Evolutionary conservation across 2,888 invertebrate species (phyloP), one percentile per base, ranked within the genome.

Genomic region (Agriotes lineatus): DNA sequence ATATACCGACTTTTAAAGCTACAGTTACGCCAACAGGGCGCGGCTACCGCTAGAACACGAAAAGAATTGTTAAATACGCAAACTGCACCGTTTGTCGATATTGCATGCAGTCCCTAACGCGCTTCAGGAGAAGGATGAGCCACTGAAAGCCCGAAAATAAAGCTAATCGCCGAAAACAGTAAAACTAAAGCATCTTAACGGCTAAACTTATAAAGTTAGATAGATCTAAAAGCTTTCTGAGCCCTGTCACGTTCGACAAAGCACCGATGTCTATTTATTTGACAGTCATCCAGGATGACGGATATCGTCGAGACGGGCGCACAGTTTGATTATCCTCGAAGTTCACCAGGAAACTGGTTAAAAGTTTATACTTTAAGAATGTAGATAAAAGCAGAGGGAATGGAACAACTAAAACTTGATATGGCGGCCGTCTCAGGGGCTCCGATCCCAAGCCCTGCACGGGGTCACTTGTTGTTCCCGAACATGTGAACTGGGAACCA

Each of bases 151-250:
- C n/a, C 7, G 10, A 35, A 22, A 50, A 50, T 30, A 59, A 52
- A 42, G 45, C 50, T 57, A 68, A 63, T 63, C 42, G 57, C 39
- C 25, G 25, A 25, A 68, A 63, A 44, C 63, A 63, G 58, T 52
- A 54, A 59, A 61, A 69, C 61, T 64, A 57, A 62, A 69, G 35
- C 57, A 69, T 56, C 52, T 69, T 62, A 66, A 61, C 54, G 62
- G 67, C 25, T 67, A 70, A 69, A 70, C 70, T 70, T 66, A 67
- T 70, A 70, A 70, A 70, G 70, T 70, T 70, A 58, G 70, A 70
- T 62, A 70, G 70, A 70, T 70, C 63, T 70, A 67, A 67, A 69
- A 72, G 72, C 69, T 72, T 72, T 69, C 61, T 69, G 67, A 67
- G 67, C 52, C 65, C 66, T 68, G 67, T 71, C 69, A 69, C 42